Base-by-base conservation (phyloP, 64 coral and sea anemone species). In the Exaiptasia diaphana region DNA sequence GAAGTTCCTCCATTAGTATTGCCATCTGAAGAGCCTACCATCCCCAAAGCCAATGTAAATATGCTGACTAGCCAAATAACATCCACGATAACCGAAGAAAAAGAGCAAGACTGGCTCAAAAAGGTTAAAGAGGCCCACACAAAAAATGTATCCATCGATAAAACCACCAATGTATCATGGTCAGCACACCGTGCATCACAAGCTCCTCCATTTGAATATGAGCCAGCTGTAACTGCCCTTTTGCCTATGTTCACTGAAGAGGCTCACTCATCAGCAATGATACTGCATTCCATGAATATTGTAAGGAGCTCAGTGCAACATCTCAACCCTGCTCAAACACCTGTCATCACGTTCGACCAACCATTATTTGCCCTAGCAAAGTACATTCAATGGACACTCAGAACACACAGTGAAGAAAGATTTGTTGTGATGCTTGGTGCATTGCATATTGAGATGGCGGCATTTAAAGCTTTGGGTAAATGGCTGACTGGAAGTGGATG, bases 341-440 rank as follows among this genome's bases (percentile, higher is more conserved):
- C 70, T 29, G 82, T 85, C 38, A 61, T 85, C n/a, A 27, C 49
- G 9, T 70, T 83, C 31, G 80, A 83, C 24, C 80, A 83, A 53
- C 82, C 82, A 8, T 23, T 85, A 43, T 85, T 73, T 85, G 68
- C 82, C 3, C 37, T 74, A 28, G 68, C 82, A 31, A 85, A 85
- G 20, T 52, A 72, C 68, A 85, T 85, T 59, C 82, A 85, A 58
- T 83, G 77, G 81, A 35, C 71, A 20, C 27, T 50, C 65, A 64
- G 65, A 18, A 26, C 36, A 6, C 69, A 85, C 28, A 52, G 67
- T 0, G 81, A 85, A 72, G 31, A 85, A 57, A 67, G 74, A n/a
- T 74, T 60, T 24, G 53, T 85, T 50, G 50, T 85, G 21, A 75
- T 75, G 70, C 56, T 86, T 43, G 69, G 69, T 22, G 67, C 54